A percentile compares a stretch with the other conserved stretches of the same genome.
These are phyloP conservation scores for Balanococcus diminutus DNA, from an alignment of 2,888 invertebrate genomes.

Conservation along the genomic window DNA sequence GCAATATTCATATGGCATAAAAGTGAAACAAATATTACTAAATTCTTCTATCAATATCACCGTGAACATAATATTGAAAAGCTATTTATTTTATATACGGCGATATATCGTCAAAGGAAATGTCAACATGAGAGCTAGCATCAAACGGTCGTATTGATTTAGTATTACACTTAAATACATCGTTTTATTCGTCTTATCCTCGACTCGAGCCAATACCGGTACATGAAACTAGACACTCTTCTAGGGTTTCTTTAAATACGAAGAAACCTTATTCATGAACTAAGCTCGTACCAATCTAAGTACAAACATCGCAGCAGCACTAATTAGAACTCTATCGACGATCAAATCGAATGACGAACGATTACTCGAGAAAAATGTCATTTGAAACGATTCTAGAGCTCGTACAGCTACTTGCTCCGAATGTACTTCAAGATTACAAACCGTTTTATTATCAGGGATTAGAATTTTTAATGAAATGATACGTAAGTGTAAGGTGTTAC, in stretches of 20 bases:
- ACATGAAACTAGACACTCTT: constrained; percentile 30
- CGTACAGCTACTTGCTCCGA: too few species aligned
- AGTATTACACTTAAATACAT: constrained; percentile 29
- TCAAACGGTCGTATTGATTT: background rate
- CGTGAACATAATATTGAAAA: background rate
- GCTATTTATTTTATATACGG: background rate
- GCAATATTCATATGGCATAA: constrained; percentile 26
- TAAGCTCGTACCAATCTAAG: background rate
- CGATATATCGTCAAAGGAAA: constrained; percentile 15
- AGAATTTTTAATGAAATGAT: background rate
- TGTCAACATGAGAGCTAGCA: constrained; percentile 12
- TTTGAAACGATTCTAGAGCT: too few species aligned
- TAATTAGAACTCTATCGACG: background rate
- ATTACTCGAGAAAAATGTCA: too few species aligned
- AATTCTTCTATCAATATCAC: constrained; percentile 33
- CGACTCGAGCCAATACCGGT: background rate
- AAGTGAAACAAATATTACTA: constrained; percentile 43
- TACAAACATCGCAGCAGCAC: background rate
- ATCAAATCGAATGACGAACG: background rate
- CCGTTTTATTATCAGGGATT: background rate
- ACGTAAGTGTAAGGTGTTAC: background rate
- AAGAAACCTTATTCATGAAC: constrained; percentile 20
- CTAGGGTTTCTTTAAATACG: background rate
- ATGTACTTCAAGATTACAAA: background rate
- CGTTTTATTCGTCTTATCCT: background rate